phyloP scores from a whole-genome alignment of 1,140 invertebrate species.

The Caerostris extrusa region DNA sequence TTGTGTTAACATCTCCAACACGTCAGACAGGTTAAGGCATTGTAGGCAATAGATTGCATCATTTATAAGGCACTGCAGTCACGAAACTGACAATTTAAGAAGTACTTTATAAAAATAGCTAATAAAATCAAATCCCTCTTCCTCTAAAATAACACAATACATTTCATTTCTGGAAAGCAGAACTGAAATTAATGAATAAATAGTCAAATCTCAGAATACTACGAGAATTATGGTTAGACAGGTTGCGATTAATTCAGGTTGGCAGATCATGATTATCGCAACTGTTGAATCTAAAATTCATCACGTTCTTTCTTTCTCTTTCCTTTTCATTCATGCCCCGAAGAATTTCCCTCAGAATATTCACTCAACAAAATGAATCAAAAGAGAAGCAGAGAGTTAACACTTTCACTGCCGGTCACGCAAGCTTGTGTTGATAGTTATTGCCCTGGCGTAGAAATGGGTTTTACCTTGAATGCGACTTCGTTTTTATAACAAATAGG shows the following conservation, averaged over 20 bases:
- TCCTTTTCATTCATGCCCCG: not conserved
- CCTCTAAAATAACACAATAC: not conserved
- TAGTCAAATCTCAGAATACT: not conserved
- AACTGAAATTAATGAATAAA: slow-evolving; percentile 40
- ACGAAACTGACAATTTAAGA: slow-evolving; percentile 17
- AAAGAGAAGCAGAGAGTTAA: not conserved
- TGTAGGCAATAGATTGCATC: no score
- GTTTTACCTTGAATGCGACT: no score
- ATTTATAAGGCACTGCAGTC: not conserved
- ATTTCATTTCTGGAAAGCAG: not conserved
- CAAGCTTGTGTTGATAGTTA: no score
- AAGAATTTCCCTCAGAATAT: slow-evolving; percentile 5
- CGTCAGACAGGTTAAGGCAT: not conserved
- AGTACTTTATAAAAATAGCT: not conserved
- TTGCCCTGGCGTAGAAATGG: no score
- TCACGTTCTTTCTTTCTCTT: not conserved
- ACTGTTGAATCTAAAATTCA: not conserved
- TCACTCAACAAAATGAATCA: slow-evolving; percentile 20
- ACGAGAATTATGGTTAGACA: not conserved
- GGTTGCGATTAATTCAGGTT: not conserved
- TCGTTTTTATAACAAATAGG: no score
- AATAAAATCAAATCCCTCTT: not conserved
- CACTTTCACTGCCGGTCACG: no score
- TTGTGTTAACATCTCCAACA: not conserved
- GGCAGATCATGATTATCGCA: not conserved